phyloP scores from a whole-genome alignment of 2,888 invertebrate species.

The Drosophila flavopinicola region DNA sequence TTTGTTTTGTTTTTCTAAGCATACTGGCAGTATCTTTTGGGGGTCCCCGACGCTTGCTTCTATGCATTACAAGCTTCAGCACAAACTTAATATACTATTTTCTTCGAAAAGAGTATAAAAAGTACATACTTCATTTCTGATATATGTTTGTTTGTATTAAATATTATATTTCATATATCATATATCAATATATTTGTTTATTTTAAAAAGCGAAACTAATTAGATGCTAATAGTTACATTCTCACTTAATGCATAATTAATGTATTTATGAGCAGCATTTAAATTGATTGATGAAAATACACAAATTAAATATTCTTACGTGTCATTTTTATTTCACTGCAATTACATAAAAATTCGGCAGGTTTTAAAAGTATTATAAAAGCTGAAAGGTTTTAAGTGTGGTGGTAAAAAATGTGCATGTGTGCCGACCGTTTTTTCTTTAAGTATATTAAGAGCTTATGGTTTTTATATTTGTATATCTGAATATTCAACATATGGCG shows the following conservation, averaged over 20 bases:
- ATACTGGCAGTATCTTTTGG: no score
- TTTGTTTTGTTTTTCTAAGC: no score
- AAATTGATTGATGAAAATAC: background rate
- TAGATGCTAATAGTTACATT: background rate
- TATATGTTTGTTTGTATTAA: background rate
- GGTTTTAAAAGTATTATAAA: background rate
- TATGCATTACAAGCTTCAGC: no score
- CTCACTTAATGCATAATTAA: background rate
- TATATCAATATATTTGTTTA: background rate
- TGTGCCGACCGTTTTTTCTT: background rate
- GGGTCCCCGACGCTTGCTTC: no score
- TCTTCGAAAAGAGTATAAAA: no score
- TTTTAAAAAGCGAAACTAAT: background rate
- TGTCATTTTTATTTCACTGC: background rate
- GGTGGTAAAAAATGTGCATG: background rate
- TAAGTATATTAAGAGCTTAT: background rate
- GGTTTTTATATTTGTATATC: background rate
- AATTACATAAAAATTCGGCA: no score
- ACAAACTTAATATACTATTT: no score
- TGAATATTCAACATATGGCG: background rate
- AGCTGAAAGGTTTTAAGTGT: background rate
- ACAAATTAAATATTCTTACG: background rate
- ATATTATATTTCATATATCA: background rate
- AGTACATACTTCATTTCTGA: no score
- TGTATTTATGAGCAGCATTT: constrained; percentile 7